Percentiles rank a stretch among this genome's conserved stretches.
Evolutionary conservation across 2,888 invertebrate genomes (phyloP).

Genomic region (Scaptomyza tumidula): DNA sequence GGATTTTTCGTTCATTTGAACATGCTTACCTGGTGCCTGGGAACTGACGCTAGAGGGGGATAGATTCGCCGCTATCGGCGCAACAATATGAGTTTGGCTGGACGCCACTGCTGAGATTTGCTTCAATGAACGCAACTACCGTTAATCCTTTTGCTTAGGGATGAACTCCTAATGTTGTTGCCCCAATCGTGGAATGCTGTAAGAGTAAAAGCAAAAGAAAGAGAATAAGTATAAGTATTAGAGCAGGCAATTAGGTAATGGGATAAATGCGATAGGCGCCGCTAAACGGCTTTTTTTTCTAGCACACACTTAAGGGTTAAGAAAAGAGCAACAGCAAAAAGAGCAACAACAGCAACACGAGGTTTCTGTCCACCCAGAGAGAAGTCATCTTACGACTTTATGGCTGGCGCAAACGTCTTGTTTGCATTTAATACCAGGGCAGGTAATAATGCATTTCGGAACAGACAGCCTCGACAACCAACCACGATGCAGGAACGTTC

Average conservation of each 20-base stretch:
- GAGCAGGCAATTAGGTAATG: slow-evolving; percentile 3
- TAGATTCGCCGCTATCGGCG: slow-evolving; percentile 87
- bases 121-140: slow-evolving; percentile 47
- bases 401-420: slow-evolving; percentile 76
- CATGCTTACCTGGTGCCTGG: slow-evolving; percentile 84
- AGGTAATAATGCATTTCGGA: slow-evolving; percentile 76
- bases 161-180: not conserved
- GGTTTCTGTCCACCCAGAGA: slow-evolving; percentile 20
- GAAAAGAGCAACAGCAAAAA: not conserved
- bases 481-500: slow-evolving; percentile 47
- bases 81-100: slow-evolving; percentile 85
- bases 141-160: slow-evolving; percentile 45
- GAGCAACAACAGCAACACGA: not conserved
- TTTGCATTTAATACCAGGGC: slow-evolving; percentile 70
- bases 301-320: slow-evolving; percentile 55
- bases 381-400: slow-evolving; percentile 69
- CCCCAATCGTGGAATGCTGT: slow-evolving; percentile 3
- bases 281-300: slow-evolving; percentile 33
- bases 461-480: slow-evolving; percentile 52
- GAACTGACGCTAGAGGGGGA: slow-evolving; percentile 86
- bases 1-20: too few species aligned
- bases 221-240: not conserved
- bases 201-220: not conserved
- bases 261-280: slow-evolving; percentile 39
- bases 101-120: slow-evolving; percentile 85